Percentiles rank a stretch among this genome's conserved stretches.
phyloP scores from a whole-genome alignment of 2,113 vertebrate genomes.

The Menura novaehollandiae region DNA sequence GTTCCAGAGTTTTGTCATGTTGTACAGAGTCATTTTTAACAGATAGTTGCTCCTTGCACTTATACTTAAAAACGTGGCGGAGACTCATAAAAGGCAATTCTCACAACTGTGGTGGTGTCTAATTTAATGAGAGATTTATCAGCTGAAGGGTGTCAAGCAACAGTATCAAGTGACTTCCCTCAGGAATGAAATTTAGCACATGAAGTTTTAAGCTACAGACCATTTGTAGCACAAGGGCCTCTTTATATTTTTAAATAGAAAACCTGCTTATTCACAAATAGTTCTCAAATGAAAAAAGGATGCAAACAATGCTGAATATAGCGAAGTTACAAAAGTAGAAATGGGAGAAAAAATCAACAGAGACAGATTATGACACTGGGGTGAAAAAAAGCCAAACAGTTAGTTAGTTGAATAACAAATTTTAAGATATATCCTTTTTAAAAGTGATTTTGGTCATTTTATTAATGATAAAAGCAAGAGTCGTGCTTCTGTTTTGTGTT shows the following conservation, averaged over 20 bases:
- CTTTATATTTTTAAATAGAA: neutral
- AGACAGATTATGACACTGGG: neutral
- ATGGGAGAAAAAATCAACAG: neutral
- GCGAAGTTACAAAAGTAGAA: neutral
- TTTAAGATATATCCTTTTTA: neutral
- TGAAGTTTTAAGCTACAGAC: neutral
- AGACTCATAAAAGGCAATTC: constrained; percentile 37
- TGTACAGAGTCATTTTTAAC: constrained; percentile 31
- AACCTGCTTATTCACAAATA: neutral
- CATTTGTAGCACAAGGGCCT: neutral
- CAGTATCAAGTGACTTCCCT: neutral
- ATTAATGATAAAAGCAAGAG: neutral
- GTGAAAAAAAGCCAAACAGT: neutral
- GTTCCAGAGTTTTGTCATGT: neutral
- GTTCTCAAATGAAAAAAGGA: neutral
- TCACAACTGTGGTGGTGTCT: constrained; percentile 13
- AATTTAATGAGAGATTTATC: constrained; percentile 38
- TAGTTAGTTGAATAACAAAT: neutral
- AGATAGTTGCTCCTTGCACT: constrained; percentile 6
- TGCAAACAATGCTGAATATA: neutral
- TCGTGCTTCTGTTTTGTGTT: neutral
- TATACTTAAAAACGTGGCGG: neutral
- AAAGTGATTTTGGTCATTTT: neutral
- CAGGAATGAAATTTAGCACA: neutral
- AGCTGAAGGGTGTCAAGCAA: neutral